Base-by-base conservation (phyloP, 2,113 vertebrate species). In the Lepidiolamprologus cunningtoni region DNA sequence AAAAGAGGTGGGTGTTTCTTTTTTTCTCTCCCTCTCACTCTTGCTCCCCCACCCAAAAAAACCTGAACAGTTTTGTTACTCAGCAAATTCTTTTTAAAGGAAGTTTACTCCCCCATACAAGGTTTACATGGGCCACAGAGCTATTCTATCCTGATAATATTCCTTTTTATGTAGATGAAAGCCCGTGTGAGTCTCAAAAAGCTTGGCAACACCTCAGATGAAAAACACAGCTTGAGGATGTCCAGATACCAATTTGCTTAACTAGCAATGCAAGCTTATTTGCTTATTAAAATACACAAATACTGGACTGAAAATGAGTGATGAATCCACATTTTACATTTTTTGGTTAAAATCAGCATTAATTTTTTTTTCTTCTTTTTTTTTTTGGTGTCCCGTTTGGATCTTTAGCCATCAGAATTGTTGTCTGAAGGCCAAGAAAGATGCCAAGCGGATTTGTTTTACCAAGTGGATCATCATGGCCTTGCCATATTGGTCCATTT, bases 141-240 rank as follows among this genome's bases (percentile, higher is more conserved):
- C 78, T 37, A 61, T 91, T 13, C 50, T 37, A 9, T 66, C 45
- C 85, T 80, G 71, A 87, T 92, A 81, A 89, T 90, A 53, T 82
- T 83, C 81, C 40, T 82, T 80, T 89, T 93, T 47, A 86, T 82
- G 81, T 14, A 76, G 76, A 93, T 92, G 84, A 87, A 92, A 92
- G 87, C 80, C 14, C 1, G 2, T 80, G 21, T 63, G 80, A 86
- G 86, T 54, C 78, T 3, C 42, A 19, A 7, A 28, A 76, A 85
- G 90, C 9, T 92, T 84, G 23, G 16, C 10, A 88, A 52, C 10
- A 40, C 10, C 23, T 26, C 23, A 26, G 61, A 66, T 8, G 55
- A 84, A 61, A 86, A 83, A 57, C 78, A 28, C 87, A 40, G 37
- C 19, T 45, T 82, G 88, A 84, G 52, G 73, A 89, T 14, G 71